These are phyloP conservation scores for Heliconius sara DNA, from an alignment of 2,888 invertebrate genomes.

Conservation along the genomic window DNA sequence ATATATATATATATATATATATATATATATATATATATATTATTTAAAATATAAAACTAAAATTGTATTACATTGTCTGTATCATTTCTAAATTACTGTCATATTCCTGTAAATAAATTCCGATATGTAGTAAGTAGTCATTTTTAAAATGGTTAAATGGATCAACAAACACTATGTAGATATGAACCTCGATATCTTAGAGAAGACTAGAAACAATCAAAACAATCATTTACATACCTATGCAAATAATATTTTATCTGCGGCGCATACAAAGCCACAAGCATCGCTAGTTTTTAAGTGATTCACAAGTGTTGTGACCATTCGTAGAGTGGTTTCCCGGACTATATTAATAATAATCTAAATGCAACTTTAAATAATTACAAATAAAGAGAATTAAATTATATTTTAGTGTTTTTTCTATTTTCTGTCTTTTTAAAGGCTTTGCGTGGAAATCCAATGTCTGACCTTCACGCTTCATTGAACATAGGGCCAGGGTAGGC, in stretches of 20 bases:
- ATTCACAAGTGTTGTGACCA: conserved; percentile 30
- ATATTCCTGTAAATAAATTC: neutral
- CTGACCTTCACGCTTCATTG: too few species aligned
- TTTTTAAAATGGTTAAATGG: neutral
- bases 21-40: too few species aligned
- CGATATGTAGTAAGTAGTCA: neutral
- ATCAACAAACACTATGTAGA: neutral
- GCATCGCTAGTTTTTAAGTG: conserved; percentile 38
- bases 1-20: too few species aligned
- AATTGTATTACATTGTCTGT: too few species aligned
- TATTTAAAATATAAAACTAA: too few species aligned
- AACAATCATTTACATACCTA: conserved; percentile 27
- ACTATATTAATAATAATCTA: neutral
- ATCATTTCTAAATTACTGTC: too few species aligned
- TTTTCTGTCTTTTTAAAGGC: neutral
- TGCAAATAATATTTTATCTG: conserved; percentile 25
- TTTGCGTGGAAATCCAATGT: neutral
- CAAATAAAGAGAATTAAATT: neutral
- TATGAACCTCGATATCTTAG: neutral
- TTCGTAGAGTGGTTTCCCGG: neutral
- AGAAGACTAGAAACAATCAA: conserved; percentile 25
- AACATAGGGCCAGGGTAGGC: too few species aligned
- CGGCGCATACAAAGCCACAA: conserved; percentile 30
- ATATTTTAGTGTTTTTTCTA: too few species aligned
- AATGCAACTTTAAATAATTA: neutral